phyloP scores from a whole-genome alignment of 1,140 invertebrate species.

The Brachionus rotundiformis region DNA sequence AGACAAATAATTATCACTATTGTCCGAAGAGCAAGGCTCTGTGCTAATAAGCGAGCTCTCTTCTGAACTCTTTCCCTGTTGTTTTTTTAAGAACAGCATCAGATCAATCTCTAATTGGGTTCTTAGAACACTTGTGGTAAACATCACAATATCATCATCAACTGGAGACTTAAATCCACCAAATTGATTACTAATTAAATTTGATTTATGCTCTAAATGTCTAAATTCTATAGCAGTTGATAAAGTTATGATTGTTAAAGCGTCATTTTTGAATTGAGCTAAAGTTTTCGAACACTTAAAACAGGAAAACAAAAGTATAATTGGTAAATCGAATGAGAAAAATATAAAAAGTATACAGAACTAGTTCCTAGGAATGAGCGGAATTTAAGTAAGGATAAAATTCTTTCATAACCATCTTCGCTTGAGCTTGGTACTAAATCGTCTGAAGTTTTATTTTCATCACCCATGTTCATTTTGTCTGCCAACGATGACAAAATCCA shows the following conservation, averaged over 20 bases:
- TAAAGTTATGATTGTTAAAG: conserved; percentile 8
- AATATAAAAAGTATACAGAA: not conserved
- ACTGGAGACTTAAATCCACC: conserved; percentile 13
- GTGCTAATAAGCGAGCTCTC: conserved; percentile 69
- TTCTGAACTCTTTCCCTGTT: not conserved
- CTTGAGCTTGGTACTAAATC: not conserved
- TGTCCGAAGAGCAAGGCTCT: conserved; percentile 77
- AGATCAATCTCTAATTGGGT: conserved; percentile 48
- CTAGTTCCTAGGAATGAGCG: not conserved
- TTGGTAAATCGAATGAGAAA: not conserved
- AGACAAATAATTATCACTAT: conserved; percentile 71
- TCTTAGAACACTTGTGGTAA: conserved; percentile 35
- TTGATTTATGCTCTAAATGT: not conserved
- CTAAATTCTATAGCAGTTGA: conserved; percentile 24
- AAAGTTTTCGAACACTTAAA: conserved; percentile 8
- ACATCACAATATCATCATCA: conserved; percentile 33
- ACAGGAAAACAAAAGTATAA: too few relatives aligned
- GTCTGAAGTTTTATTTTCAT: not conserved
- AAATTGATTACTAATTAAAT: not conserved
- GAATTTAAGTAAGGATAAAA: conserved; percentile 13
- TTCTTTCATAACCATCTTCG: conserved; percentile 9
- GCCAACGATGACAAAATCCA: conserved; percentile 32
- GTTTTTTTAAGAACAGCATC: conserved; percentile 34
- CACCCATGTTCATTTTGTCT: not conserved
- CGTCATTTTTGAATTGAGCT: conserved; percentile 34